Percentiles rank a stretch among this genome's conserved stretches.
These are phyloP conservation scores for Drosophila leontia DNA, from an alignment of 1,140 invertebrate genomes.

Conservation along the genomic window DNA sequence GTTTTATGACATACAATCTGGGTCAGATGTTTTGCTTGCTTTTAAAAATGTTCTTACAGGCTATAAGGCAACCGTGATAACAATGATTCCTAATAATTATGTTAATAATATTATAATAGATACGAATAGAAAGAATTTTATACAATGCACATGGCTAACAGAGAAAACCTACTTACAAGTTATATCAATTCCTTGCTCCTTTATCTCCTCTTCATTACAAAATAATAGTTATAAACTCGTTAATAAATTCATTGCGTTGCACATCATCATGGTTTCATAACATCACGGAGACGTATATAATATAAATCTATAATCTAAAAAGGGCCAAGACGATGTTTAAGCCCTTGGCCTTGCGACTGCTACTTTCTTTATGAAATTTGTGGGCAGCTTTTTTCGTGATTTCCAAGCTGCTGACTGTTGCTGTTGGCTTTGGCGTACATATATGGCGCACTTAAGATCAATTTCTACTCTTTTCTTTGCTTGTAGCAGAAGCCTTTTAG, in stretches of 20 bases:
- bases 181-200: constrained; percentile 61
- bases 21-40: constrained; percentile 49
- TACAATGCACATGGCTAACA: constrained; percentile 64
- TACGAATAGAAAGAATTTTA: constrained; percentile 69
- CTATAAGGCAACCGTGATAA: constrained; percentile 77
- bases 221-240: constrained; percentile 79
- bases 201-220: constrained; percentile 47
- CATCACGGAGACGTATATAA: constrained; percentile 55
- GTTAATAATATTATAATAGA: constrained; percentile 58
- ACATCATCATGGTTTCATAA: constrained; percentile 53
- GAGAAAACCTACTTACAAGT: constrained; percentile 70
- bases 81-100: constrained; percentile 55
- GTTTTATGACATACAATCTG: constrained; percentile 37
- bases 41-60: constrained; percentile 62
- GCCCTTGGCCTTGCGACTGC: constrained; percentile 51
- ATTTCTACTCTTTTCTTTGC: constrained; percentile 23
- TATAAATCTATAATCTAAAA: constrained; percentile 10
- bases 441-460: constrained; percentile 65
- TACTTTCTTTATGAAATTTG: constrained; percentile 21
- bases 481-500: constrained; percentile 40
- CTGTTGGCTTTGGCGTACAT: constrained; percentile 64
- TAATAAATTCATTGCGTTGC: constrained; percentile 83
- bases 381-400: constrained; percentile 38
- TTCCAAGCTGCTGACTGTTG: constrained; percentile 59
- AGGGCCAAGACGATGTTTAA: constrained; percentile 53